Evolutionary conservation across 1,140 invertebrate species (phyloP), one percentile per base, ranked within the genome.

Genomic region (Tachypleus tridentatus): DNA sequence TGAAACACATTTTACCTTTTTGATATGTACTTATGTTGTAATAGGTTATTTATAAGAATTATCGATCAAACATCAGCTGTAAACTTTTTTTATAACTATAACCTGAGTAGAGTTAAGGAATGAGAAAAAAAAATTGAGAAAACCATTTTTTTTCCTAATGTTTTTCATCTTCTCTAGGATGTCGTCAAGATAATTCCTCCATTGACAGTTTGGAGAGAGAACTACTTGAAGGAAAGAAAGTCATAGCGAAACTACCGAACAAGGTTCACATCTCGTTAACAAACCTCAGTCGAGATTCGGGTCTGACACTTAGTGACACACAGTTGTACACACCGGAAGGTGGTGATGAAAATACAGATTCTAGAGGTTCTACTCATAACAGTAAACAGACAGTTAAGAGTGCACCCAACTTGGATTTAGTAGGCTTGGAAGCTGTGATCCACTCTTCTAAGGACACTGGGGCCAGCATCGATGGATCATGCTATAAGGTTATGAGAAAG

Each of bases 301-400:
- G 91, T 3, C 77, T 93, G 6, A 92, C 89, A 2, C 79, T 91
- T 57, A 91, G 88, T 11, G 90, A 93, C 71, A 84, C 83, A 52
- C 85, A 86, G 69, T 77, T 86, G 3, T 86, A 85, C 72, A 84
- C 84, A 11, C 84, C 85, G 61, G 89, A 91, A 69, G 88, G 89
- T 71, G 86, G 87, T 57, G 87, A 88, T 62, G 76, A 76, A 64
- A 52, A 6, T 50, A 67, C 62, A 60, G 70, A 61, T 11, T 70
- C 70, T 63, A 68, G 66, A 54, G 62, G 71, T 57, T 60, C 68
- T 61, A 66, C 68, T 5, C 51, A 74, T 57, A 72, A 73, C 48
- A 69, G 73, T 61, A 73, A 74, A 56, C 61, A 65, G 4, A 58
- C 75, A 9, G 49, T 66, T 62, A 48, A 76, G 74, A 57, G 76